Evolutionary conservation across 1,140 invertebrate species (phyloP), one percentile per base, ranked within the genome.

Genomic region (Panagrolaimus sp.): DNA sequence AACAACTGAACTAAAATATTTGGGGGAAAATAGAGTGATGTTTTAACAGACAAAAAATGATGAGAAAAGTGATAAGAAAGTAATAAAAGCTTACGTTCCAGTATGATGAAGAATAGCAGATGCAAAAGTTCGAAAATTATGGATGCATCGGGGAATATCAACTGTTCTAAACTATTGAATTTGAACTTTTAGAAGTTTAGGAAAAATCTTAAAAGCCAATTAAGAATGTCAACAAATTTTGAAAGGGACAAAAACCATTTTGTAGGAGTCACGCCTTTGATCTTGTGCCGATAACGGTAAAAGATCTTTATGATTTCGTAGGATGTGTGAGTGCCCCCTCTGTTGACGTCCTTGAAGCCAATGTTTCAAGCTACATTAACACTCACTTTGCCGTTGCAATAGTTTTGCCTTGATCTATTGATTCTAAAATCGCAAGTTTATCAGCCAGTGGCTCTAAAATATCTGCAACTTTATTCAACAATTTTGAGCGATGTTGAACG

Each of bases 341-440:
- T n/a, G n/a, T n/a, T n/a, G n/a, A n/a, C n/a, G n/a, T n/a, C n/a
- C n/a, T n/a, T n/a, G n/a, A n/a, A n/a, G n/a, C n/a, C n/a, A 65
- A 65, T 28, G 4, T 45, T 45, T 45, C 12, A 32, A 45, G 26
- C 43, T 45, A 88, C n/a, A n/a, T n/a, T n/a, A n/a, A n/a, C n/a
- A n/a, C 76, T 38, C 71, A 78, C 58, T 77, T 84, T 4, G 88
- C 84, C 52, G 88, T 76, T 81, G 81, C 84, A 5, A 88, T 69
- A 5, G 88, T 86, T 76, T 89, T 88, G 1, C 88, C 88, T 79
- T 89, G 87, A 77, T 88, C 88, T 48, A 74, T 78, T 6, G 87
- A 87, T 77, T 88, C 88, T 0, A 86, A 78, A 55, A 78, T 72
- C 2, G 87, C 87, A 77, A 88, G 86, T 62, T 86, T 85, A 43